phyloP scores from a whole-genome alignment of 2,797 vertebrate species.

The Neosalanx taihuensis region DNA sequence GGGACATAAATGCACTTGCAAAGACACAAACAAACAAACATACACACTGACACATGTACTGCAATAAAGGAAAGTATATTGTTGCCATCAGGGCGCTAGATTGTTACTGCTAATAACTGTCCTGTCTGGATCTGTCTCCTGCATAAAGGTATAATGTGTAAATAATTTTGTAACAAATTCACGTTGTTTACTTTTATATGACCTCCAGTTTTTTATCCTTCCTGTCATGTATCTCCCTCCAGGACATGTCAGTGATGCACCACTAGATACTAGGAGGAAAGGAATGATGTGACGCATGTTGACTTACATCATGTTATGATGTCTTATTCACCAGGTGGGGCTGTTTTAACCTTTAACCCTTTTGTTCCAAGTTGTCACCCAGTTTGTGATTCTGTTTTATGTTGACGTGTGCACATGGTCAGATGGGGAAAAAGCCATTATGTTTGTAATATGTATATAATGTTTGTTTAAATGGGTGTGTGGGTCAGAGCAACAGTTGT shows the following conservation, averaged over 20 bases:
- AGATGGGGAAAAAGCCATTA: background rate
- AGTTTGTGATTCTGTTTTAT: slow-evolving; percentile 35
- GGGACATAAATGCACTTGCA: background rate
- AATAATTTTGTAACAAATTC: background rate
- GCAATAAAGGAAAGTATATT: background rate
- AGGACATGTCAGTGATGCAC: too few species aligned
- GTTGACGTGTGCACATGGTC: background rate
- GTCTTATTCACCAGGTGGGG: slow-evolving; percentile 22
- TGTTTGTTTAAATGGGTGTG: slow-evolving; percentile 9
- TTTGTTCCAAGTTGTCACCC: slow-evolving; percentile 19
- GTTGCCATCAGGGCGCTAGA: background rate
- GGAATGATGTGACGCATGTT: background rate
- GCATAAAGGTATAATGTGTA: background rate
- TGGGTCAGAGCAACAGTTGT: slow-evolving; percentile 4
- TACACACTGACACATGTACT: background rate
- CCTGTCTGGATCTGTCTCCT: background rate
- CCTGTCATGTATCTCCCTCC: background rate
- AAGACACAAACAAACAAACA: background rate
- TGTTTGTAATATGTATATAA: slow-evolving; percentile 35
- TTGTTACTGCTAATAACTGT: background rate
- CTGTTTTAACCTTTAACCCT: too few species aligned
- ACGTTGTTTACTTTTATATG: slow-evolving; percentile 3
- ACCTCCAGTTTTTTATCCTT: background rate
- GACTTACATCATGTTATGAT: background rate
- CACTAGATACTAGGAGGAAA: background rate